These are phyloP conservation scores for Xiphophorus birchmanni DNA, from an alignment of 2,797 vertebrate species.

Conservation along the genomic window DNA sequence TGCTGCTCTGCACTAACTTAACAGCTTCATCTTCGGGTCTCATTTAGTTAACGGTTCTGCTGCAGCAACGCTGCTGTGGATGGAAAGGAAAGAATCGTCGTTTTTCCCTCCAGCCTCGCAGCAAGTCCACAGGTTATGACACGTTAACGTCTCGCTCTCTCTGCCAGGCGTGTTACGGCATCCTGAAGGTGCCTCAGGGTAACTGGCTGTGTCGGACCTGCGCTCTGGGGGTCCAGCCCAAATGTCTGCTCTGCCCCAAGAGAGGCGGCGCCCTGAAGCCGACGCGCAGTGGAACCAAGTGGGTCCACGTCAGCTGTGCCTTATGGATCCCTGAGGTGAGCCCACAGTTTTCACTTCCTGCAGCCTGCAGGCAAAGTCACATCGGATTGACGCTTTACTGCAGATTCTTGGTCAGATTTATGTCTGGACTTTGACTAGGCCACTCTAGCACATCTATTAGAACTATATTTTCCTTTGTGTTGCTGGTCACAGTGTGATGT, in stretches of 20 bases:
- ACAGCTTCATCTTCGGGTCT: too few species aligned
- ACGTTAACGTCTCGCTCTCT: background rate
- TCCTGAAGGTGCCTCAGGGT: slow-evolving; percentile 94
- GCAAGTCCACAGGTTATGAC: too few species aligned
- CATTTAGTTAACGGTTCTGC: too few species aligned
- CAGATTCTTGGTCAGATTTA: background rate
- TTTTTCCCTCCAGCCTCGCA: too few species aligned
- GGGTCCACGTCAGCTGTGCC: slow-evolving; percentile 99
- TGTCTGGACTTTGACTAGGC: background rate
- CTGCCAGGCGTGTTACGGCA: slow-evolving; percentile 92
- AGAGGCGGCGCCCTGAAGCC: slow-evolving; percentile 95
- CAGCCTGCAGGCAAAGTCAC: background rate
- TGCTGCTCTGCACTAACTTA: too few species aligned
- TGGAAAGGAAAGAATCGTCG: too few species aligned
- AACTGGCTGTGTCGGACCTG: slow-evolving; percentile 97
- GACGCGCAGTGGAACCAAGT: slow-evolving; percentile 96
- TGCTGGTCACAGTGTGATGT: too few species aligned
- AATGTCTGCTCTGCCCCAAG: slow-evolving; percentile 96
- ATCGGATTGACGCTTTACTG: background rate
- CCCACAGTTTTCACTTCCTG: background rate
- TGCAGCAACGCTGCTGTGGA: too few species aligned
- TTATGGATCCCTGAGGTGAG: slow-evolving; percentile 98
- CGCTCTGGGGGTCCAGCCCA: slow-evolving; percentile 93
- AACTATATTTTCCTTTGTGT: background rate
- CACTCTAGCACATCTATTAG: background rate